A percentile compares a stretch with the other conserved stretches of the same genome.
These are phyloP conservation scores for Alloplasta piceator DNA, from an alignment of 2,888 invertebrate species.

Conservation along the genomic window DNA sequence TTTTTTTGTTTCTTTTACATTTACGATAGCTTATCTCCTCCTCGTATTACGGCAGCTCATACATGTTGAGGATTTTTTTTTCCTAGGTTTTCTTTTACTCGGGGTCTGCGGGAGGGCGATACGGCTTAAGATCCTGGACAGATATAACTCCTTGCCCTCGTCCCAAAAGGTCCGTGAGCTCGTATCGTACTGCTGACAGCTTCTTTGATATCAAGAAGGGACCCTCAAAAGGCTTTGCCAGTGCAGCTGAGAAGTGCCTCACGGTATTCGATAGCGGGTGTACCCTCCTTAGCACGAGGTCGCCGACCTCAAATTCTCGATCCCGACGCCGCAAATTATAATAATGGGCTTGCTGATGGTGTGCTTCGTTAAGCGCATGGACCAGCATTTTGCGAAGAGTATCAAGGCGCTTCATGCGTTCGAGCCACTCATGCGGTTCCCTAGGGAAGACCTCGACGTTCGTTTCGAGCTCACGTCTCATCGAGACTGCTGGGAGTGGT, in stretches of 20 bases:
- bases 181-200: constrained; percentile 13
- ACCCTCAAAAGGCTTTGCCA: constrained; percentile 29
- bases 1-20: no score
- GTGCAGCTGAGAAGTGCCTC: constrained; percentile 27
- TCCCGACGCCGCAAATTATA: constrained; percentile 59
- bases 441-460: constrained; percentile 10
- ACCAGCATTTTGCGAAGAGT: constrained; percentile 6
- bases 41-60: no score
- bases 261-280: constrained; percentile 53
- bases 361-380: constrained; percentile 44
- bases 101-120: background rate
- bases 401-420: constrained; percentile 34
- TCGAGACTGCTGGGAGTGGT: constrained; percentile 19
- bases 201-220: constrained; percentile 19
- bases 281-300: constrained; percentile 44
- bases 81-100: no score
- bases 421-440: constrained; percentile 23
- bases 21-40: no score
- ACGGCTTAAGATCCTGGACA: constrained; percentile 26
- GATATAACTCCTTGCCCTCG: background rate
- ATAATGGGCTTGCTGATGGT: constrained; percentile 44
- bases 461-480: constrained; percentile 4
- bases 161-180: background rate
- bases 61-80: no score
- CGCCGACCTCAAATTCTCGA: constrained; percentile 36